Evolutionary conservation across 64 coral and sea anemone species (phyloP).

Genomic region (Porites australiensis): DNA sequence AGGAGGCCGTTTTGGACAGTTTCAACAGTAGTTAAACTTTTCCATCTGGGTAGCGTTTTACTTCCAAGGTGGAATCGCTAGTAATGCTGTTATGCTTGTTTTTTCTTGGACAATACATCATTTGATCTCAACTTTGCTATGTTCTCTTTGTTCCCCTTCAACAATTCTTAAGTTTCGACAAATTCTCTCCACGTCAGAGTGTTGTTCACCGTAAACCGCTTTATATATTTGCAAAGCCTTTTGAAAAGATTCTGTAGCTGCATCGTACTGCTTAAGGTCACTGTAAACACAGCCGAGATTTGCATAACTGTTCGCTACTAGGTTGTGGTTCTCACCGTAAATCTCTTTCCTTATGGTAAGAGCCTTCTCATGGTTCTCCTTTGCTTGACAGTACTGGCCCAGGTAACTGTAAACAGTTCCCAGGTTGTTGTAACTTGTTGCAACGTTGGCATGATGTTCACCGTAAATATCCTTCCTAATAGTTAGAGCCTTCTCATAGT

Average conservation of each 20-base stretch:
- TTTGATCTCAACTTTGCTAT: background rate
- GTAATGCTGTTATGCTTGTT: no score
- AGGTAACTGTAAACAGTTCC: no score
- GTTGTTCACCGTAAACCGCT: background rate
- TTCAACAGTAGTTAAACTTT: no score
- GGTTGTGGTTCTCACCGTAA: background rate
- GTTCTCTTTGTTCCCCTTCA: background rate
- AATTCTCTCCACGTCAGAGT: background rate
- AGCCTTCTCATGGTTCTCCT: no score
- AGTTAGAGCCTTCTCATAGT: no score
- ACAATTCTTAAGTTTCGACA: background rate
- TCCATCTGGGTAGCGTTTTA: no score
- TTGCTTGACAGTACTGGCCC: no score
- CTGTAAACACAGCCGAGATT: background rate
- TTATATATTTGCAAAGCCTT: background rate
- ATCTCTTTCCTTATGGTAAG: background rate
- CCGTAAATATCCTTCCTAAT: no score
- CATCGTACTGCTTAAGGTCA: background rate
- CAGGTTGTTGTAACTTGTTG: no score
- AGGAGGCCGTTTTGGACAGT: no score
- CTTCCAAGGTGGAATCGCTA: no score
- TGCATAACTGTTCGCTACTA: background rate
- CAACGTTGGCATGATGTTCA: no score
- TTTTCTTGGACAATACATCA: background rate
- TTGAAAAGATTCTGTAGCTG: background rate